Evolutionary conservation across 2,888 invertebrate species (phyloP), one percentile per base, ranked within the genome.

Genomic region (Acronicta aceris): DNA sequence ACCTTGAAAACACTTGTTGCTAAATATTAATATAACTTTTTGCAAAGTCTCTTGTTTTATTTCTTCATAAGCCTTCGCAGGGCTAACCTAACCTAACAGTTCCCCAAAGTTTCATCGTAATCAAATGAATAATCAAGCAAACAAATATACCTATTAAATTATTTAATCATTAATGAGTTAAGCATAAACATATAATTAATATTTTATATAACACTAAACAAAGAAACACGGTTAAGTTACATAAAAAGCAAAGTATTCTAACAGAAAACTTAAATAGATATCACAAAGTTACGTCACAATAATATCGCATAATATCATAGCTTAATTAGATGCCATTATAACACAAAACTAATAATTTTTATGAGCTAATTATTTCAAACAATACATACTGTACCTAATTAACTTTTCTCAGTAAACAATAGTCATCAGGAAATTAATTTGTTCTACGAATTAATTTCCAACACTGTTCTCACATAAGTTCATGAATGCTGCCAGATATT

Each of bases 321-420:
- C 58, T 78, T 80, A 69, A 69, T 80, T 73, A 66, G 49, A 59
- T 47, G 30, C 57, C 45, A 65, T 76, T 69, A 65, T 46, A 58
- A 59, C 45, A 65, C 61, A 76, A 57, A 66, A 55, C 53, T 64
- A 71, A 77, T 77, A 79, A 69, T 53, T 65, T 76, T 71, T 78
- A 76, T 61, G 58, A 47, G 51, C 53, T 53, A 52, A 74, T 74
- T 78, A 71, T 43, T 46, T 43, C 30, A 64, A 71, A 82, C 81
- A 82, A 82, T 82, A 72, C 69, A 53, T 68, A 21, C 21, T n/a
- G 4, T 21, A 33, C 2, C 33, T 33, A 74, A 76, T 82, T 74
- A 78, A 53, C 54, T 64, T 52, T 78, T 71, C 65, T 71, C 61
- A 57, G 65, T 67, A 76, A 75, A 78, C 73, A 78, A 81, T 75